Conservation (phyloP, 2,113 vertebrate species). For the Serinus canaria region DNA sequence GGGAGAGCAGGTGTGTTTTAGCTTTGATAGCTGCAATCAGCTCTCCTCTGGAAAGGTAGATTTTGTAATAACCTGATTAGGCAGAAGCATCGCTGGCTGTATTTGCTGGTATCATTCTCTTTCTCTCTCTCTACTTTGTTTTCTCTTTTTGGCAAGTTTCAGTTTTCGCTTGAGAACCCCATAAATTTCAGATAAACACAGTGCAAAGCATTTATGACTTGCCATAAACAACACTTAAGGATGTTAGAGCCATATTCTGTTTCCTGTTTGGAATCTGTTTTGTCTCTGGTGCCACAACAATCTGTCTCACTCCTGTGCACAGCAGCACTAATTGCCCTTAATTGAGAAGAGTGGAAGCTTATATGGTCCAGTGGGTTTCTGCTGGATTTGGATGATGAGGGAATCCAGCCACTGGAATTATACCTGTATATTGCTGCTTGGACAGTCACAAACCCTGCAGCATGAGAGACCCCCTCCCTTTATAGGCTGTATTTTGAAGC, state of each 20-base stretch:
- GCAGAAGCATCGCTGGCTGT: background rate
- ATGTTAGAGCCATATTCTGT: background rate
- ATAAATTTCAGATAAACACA: constrained; percentile 21
- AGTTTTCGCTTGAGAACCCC: background rate
- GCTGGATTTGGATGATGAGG: background rate
- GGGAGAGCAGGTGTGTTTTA: background rate
- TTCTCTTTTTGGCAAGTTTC: background rate
- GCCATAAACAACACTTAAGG: constrained; percentile 5
- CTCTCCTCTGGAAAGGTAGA: background rate
- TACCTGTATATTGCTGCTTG: background rate
- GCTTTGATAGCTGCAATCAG: background rate
- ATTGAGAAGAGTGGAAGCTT: constrained; percentile 10
- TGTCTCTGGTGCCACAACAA: constrained; percentile 19
- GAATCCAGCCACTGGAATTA: background rate
- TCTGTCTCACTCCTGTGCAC: constrained; percentile 8
- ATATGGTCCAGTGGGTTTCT: background rate
- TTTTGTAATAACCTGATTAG: background rate
- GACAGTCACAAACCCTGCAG: background rate
- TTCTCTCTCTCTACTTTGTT: background rate
- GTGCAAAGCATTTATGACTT: background rate
- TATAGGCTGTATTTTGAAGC: background rate
- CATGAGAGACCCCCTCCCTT: background rate
- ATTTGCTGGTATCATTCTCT: background rate
- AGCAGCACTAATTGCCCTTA: constrained; percentile 41
- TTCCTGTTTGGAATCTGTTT: background rate